These are phyloP conservation scores for Fukomys damarensis DNA, from an alignment of 2,113 vertebrate genomes.

Conservation along the genomic window DNA sequence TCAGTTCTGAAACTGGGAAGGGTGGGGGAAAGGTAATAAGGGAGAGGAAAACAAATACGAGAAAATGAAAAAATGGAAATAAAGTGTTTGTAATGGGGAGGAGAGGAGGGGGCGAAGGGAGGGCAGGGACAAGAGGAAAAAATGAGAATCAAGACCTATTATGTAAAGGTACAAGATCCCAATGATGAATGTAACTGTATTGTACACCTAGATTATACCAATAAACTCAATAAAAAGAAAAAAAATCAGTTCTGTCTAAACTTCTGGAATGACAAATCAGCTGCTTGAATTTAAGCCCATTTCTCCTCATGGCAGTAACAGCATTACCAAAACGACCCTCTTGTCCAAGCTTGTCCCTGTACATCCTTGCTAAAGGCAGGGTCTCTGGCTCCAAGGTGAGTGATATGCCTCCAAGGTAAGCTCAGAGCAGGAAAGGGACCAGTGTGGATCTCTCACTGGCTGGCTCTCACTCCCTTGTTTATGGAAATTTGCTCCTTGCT, in stretches of 20 bases:
- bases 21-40: too few species aligned
- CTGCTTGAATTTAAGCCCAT: neutral
- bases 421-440: conserved; percentile 24
- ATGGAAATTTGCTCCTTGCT: neutral
- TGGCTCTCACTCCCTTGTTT: neutral
- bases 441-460: neutral
- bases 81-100: too few species aligned
- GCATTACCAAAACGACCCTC: neutral
- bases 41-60: too few species aligned
- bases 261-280: conserved; percentile 4
- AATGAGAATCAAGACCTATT: too few species aligned
- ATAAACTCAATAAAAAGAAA: too few species aligned
- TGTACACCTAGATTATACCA: too few species aligned
- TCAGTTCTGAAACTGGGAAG: too few species aligned
- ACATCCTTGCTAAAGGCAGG: neutral
- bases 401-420: neutral
- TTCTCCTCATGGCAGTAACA: neutral
- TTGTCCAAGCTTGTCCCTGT: neutral
- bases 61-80: too few species aligned
- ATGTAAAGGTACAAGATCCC: too few species aligned
- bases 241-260: neutral
- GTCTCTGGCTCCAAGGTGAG: conserved; percentile 8
- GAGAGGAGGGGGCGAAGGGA: too few species aligned
- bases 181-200: too few species aligned
- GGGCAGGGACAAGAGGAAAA: too few species aligned